Evolutionary conservation across 2,888 invertebrate genomes (phyloP), one percentile per base, ranked within the genome.

Genomic region (Spicauda simplicius): DNA sequence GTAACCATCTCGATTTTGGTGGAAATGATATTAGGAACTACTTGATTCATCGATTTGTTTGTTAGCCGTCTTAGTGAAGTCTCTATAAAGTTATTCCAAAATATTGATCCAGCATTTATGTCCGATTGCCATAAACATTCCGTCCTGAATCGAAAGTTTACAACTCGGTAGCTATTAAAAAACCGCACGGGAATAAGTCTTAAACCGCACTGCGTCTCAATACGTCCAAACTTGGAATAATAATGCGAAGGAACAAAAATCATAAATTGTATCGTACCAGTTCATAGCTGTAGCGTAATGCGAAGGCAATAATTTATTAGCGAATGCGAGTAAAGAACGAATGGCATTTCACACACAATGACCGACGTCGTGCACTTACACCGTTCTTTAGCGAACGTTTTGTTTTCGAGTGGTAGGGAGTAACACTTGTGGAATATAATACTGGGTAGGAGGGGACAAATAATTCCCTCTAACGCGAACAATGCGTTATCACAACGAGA

Each of bases 391-490:
- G 54, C 45, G 53, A 54, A 45, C 62, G 66, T 66, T 66, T 66
- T 66, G 79, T 80, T 82, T 80, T 84, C 78, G 79, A 86, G 85
- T 82, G 80, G 78, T 67, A 73, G 78, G 82, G 82, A 72, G 80
- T 74, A 74, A 77, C 76, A 76, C 80, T 79, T 77, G 77, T 69
- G 72, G 72, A 71, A 73, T 73, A 73, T 74, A 74, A 73, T 73
- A 74, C 72, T 69, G 8, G 53, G 65, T 18, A 69, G 70, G 74
- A 77, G 82, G 80, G 79, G 80, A 79, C 78, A 77, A 82, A 81
- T 78, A 82, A 86, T 86, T 84, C 84, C 79, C 80, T 84, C 80
- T 82, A 79, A 81, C 80, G 77, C 70, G 84, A 85, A 86, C 85
- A 86, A 86, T 83, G 79, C 81, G 77, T 80, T 83, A 81, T 83